Evolutionary conservation across 1,140 invertebrate genomes (phyloP).

Genomic region (Phymorhynchus buccinoides): DNA sequence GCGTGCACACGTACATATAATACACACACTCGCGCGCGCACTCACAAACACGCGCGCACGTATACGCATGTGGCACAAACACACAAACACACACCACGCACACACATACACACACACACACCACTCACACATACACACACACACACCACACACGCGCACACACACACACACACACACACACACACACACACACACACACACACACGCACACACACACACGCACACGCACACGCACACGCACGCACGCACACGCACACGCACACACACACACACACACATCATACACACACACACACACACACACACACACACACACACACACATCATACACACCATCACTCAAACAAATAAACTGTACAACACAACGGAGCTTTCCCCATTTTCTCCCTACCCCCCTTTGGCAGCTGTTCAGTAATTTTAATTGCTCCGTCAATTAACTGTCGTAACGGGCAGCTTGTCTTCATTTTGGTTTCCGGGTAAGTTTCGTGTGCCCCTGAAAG

Average conservation of each 20-base stretch:
- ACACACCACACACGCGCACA: constrained; percentile 11
- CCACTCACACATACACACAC: constrained; percentile 29
- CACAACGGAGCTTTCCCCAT: not conserved
- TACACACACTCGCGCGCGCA: too few relatives aligned
- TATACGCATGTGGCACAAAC: not conserved
- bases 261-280: not conserved
- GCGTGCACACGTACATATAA: too few relatives aligned
- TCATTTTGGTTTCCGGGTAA: not conserved
- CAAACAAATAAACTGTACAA: not conserved
- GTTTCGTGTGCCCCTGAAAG: not conserved
- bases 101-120: not conserved
- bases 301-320: too few relatives aligned
- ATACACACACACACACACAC: too few relatives aligned
- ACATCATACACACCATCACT: too few relatives aligned
- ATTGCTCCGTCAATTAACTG: not conserved
- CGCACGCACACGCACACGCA: constrained; percentile 2
- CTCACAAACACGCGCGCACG: too few relatives aligned
- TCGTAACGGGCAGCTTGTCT: not conserved
- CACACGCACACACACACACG: constrained; percentile 16
- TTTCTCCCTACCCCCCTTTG: not conserved
- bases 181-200: constrained; percentile 7
- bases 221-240: constrained; percentile 36
- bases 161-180: constrained; percentile 36
- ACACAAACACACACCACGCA: constrained; percentile 32
- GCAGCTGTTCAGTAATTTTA: not conserved